Evolutionary conservation across 2,888 invertebrate genomes (phyloP), one percentile per base, ranked within the genome.

Genomic region (Caenorhabditis uteleia): DNA sequence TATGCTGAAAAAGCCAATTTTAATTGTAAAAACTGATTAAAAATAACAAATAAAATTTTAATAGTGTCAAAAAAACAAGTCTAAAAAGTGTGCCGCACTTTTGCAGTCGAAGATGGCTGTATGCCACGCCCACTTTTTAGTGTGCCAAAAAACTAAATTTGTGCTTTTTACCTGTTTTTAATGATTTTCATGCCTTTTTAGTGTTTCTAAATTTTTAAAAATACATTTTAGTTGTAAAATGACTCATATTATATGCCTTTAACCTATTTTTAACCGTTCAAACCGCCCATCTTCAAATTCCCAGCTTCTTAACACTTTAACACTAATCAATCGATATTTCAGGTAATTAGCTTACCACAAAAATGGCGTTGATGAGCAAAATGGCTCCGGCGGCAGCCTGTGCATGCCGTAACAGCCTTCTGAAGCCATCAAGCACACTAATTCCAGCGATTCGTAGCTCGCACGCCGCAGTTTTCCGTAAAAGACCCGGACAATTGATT

Each of bases 401-500:
- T 42, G 33, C 40, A 25, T 56, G 56, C 20, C 45, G 56, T 12
- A 38, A 34, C 36, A 39, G 45, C 21, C 39, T 72, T 38, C 46
- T 72, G 34, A 54, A 55, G 36, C 57, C 71, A 8, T 40, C 45
- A 20, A 43, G 45, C 14, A 64, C 46, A 31, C 33, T 64, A 31
- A 65, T 61, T 31, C 69, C 70, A 16, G 48, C 67, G 21, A 59
- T 74, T 31, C 68, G 77, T 23, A 44, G 58, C 39, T 77, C 77
- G 8, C 80, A 80, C 49, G 77, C 77, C 20, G 73, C 74, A 21
- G 49, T 78, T 16, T 80, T 80, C 68, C 53, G 74, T 34, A 79
- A 77, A 51, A 68, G 80, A 18, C 77, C 77, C 7, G 79, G 77
- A 36, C 80, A 80, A 58, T 59, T 80, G 34, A 75, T 78, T 40